Evolutionary conservation across 2,113 vertebrate species (phyloP).

Genomic region (Vombatus ursinus): DNA sequence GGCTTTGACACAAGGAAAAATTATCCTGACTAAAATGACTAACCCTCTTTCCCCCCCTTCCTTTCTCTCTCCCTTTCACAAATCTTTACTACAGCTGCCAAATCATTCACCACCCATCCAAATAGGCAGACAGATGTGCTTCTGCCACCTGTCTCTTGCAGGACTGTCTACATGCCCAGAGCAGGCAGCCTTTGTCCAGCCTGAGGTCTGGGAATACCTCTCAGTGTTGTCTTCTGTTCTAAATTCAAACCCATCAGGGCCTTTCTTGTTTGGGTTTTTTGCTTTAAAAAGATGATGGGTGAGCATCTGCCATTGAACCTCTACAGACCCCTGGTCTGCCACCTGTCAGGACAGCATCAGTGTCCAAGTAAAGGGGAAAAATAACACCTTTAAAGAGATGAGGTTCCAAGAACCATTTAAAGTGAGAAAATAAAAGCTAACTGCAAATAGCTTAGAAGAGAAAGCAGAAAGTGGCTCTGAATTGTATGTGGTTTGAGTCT

Average conservation of each 20-base stretch:
- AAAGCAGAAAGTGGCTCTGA: not conserved
- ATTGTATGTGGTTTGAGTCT: not conserved
- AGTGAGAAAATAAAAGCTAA: not conserved
- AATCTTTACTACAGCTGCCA: not conserved
- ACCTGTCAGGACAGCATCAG: not conserved
- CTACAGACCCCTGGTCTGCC: not conserved
- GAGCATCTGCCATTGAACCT: not conserved
- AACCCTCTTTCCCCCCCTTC: not conserved
- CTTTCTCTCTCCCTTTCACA: not conserved
- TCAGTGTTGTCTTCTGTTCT: not conserved
- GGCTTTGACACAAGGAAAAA: constrained; percentile 64
- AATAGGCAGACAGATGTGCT: rapidly evolving
- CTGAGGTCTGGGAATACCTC: rapidly evolving
- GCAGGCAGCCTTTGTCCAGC: not conserved
- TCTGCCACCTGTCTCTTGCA: not conserved
- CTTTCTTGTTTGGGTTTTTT: not conserved
- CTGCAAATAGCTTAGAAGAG: not conserved
- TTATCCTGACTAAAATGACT: constrained; percentile 31
- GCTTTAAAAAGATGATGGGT: not conserved
- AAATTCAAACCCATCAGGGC: not conserved
- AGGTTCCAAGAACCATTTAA: constrained; percentile 23
- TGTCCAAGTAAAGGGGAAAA: not conserved
- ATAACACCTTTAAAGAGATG: not conserved
- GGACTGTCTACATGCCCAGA: not conserved
- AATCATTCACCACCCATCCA: not conserved